Evolutionary conservation across 2,113 vertebrate genomes (phyloP).

Genomic region (Mobula birostris): DNA sequence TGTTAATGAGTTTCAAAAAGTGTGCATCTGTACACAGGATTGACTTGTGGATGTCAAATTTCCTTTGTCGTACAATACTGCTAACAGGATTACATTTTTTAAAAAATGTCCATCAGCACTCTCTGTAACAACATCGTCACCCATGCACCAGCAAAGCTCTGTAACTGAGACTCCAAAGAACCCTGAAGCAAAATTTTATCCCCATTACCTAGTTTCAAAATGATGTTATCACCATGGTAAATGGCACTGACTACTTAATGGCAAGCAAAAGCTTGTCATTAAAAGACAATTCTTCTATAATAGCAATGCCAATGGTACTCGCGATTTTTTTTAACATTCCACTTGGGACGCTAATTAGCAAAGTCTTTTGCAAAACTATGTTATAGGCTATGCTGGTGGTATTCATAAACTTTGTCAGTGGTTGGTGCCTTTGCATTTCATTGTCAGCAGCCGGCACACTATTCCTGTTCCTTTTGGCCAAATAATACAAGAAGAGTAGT

Average conservation of each 20-base stretch:
- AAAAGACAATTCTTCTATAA: not conserved
- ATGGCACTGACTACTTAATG: not conserved
- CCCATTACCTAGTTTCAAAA: not conserved
- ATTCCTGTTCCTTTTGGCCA: not conserved
- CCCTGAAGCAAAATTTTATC: not conserved
- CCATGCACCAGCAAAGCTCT: not conserved
- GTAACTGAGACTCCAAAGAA: not conserved
- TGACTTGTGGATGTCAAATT: not conserved
- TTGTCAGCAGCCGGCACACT: not conserved
- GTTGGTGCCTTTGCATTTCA: not conserved
- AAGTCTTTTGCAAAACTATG: not conserved
- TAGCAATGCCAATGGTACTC: not conserved
- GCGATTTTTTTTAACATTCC: not conserved
- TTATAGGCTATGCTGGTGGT: not conserved
- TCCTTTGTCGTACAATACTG: not conserved
- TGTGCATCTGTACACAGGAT: not conserved
- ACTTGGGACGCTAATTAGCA: not conserved
- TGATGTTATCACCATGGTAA: conserved; percentile 6
- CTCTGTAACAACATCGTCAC: not conserved
- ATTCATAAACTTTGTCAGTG: not conserved
- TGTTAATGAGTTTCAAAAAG: not conserved
- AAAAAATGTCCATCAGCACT: not conserved
- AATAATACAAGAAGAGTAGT: not conserved
- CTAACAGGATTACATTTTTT: not conserved
- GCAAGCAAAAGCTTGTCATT: not conserved